Percentiles rank a stretch among this genome's conserved stretches.
These are phyloP conservation scores for Dolichotis patagonum DNA, from an alignment of 2,113 vertebrate species.

Conservation along the genomic window DNA sequence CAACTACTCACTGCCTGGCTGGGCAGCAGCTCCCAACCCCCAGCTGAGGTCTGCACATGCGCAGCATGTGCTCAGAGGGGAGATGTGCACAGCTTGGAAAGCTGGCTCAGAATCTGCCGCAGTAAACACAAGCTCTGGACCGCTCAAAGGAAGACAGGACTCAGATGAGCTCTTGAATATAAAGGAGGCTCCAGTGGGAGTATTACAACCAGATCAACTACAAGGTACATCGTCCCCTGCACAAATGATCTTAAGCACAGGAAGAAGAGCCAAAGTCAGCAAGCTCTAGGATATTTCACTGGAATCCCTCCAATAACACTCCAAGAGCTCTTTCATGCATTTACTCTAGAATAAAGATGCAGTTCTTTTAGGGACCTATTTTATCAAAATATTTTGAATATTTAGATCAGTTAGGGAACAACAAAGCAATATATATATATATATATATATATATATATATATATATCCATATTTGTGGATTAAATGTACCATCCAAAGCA, in stretches of 20 bases:
- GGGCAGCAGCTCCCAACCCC: not conserved
- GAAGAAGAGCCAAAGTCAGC: not conserved
- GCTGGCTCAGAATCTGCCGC: conserved; percentile 38
- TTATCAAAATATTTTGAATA: not conserved
- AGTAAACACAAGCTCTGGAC: not conserved
- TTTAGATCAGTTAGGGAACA: not conserved
- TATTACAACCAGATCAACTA: not conserved
- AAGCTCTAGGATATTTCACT: not conserved
- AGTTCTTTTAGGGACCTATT: not conserved
- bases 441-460: not conserved
- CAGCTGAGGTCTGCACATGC: conserved; percentile 60
- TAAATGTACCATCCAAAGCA: not conserved
- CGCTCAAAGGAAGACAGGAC: not conserved
- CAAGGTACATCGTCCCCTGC: not conserved
- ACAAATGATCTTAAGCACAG: not conserved
- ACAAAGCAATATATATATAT: not conserved
- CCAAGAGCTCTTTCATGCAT: not conserved
- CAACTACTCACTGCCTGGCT: not conserved
- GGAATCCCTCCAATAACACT: not conserved
- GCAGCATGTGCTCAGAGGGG: not conserved
- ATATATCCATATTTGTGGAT: not conserved
- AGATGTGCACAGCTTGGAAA: not conserved
- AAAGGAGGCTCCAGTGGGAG: conserved; percentile 15
- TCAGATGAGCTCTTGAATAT: conserved; percentile 39
- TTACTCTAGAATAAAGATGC: not conserved